Evolutionary conservation across 2,797 vertebrate species (phyloP), one percentile per base, ranked within the genome.

Genomic region (Eptatretus atami): DNA sequence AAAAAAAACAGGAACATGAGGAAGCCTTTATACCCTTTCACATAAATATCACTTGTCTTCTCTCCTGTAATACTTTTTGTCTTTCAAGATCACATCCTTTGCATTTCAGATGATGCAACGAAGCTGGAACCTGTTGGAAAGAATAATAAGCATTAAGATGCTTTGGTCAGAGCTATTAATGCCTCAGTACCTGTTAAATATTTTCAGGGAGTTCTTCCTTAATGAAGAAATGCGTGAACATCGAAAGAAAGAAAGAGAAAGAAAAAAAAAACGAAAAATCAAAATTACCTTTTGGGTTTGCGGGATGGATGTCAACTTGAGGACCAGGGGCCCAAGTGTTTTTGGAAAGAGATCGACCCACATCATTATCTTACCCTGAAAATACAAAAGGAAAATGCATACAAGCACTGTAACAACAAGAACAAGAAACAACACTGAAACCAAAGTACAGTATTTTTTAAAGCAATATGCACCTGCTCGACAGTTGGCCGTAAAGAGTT

Each of bases 11-110:
- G 31, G 31, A 44, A 44, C 31, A 44, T 44, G 31, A 44, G 6
- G 31, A 4, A 44, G 31, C 31, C 31, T 44, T 44, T 44, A 4
- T 67, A 95, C 88, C 88, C 82, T 74, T 84, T 96, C 61, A 96
- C 81, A 0, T 93, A 95, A 71, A 96, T 94, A 75, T 96, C 90
- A 0, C 86, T 94, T 86, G 93, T 93, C 76, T 75, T 92, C 77
- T 94, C 86, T 15, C 87, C 86, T 0, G 78, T 84, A 75, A 96
- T 69, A 74, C 86, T 87, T 71, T n/a, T 86, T 71, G 64, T 94
- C 87, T 0, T 96, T 87, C 31, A 96, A 76, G 73, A 88, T 80
- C 73, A 96, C 86, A 0, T 96, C 84, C 65, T 75, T 82, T 57
- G 86, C 75, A 69, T 96, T 96, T 86, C 86, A 96, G 71, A 94